Conservation (phyloP, 2,888 invertebrate species). For the Lepeophtheirus nordmannii region DNA sequence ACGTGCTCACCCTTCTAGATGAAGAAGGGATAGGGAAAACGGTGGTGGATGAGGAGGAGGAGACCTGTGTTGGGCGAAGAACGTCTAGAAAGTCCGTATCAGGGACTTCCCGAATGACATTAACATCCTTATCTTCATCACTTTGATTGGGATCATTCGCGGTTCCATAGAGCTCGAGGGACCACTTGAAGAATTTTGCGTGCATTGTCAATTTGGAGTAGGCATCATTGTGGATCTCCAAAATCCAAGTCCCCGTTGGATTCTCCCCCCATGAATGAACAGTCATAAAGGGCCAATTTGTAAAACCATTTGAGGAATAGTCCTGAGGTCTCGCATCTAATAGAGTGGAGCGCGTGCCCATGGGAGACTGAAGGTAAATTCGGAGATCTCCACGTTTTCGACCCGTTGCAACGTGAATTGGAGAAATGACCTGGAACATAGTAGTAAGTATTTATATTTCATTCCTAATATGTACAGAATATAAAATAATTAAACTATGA, state of each 20-base stretch:
- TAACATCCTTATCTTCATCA: conserved; percentile 3
- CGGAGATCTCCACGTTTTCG: conserved; percentile 75
- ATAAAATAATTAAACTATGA: not conserved
- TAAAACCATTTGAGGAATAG: conserved; percentile 74
- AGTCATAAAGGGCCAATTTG: conserved; percentile 99
- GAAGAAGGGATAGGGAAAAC: not conserved
- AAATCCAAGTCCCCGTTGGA: conserved; percentile 80
- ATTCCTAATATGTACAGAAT: not conserved
- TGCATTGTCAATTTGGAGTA: conserved; percentile 17
- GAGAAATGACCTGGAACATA: conserved; percentile 37
- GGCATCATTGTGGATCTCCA: conserved; percentile 90
- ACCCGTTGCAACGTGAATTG: conserved; percentile 50
- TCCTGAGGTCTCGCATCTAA: conserved; percentile 79
- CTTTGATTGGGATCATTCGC: conserved; percentile 14
- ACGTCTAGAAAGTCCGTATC: not conserved
- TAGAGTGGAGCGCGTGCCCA: conserved; percentile 73
- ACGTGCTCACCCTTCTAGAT: not conserved
- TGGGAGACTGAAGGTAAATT: conserved; percentile 75
- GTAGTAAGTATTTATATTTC: too few species aligned
- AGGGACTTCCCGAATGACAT: conserved; percentile 21
- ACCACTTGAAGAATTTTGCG: conserved; percentile 25
- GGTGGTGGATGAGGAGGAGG: not conserved
- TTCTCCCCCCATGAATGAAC: conserved; percentile 95
- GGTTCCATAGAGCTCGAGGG: conserved; percentile 20
- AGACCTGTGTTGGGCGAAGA: not conserved